Evolutionary conservation across 2,113 vertebrate species (phyloP).

Genomic region (Heloderma charlesbogerti): DNA sequence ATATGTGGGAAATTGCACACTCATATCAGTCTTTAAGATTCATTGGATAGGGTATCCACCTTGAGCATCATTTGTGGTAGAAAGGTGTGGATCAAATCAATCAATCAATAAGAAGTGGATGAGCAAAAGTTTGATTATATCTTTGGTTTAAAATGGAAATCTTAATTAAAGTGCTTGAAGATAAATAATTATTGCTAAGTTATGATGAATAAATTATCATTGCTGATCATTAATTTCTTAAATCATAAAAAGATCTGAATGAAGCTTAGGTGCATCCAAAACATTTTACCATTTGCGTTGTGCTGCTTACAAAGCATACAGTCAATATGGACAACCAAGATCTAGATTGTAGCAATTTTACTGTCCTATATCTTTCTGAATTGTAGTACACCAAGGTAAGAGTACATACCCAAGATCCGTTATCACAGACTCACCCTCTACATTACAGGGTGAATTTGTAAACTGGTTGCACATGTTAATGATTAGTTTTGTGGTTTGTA

Average conservation of each 20-base stretch:
- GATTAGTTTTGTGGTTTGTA: not conserved
- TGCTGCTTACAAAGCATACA: not conserved
- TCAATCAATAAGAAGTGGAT: not conserved
- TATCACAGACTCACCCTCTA: not conserved
- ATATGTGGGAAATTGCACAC: not conserved
- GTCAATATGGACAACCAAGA: not conserved
- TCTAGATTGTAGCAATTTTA: not conserved
- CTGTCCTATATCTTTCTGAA: not conserved
- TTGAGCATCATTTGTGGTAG: no score
- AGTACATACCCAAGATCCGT: not conserved
- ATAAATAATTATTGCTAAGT: not conserved
- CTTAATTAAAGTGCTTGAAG: not conserved
- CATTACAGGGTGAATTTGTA: no score
- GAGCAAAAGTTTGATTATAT: not conserved
- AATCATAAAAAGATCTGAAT: not conserved
- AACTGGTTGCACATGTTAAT: not conserved
- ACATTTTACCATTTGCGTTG: not conserved
- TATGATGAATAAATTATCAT: not conserved
- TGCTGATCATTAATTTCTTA: not conserved
- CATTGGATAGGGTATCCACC: not conserved
- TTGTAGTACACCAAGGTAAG: not conserved
- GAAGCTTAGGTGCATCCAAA: not conserved
- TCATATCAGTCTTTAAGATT: not conserved
- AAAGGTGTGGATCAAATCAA: no score
- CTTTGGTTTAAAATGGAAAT: not conserved